phyloP scores from a whole-genome alignment of 2,888 invertebrate genomes.

The Dermolepida albohirtum region DNA sequence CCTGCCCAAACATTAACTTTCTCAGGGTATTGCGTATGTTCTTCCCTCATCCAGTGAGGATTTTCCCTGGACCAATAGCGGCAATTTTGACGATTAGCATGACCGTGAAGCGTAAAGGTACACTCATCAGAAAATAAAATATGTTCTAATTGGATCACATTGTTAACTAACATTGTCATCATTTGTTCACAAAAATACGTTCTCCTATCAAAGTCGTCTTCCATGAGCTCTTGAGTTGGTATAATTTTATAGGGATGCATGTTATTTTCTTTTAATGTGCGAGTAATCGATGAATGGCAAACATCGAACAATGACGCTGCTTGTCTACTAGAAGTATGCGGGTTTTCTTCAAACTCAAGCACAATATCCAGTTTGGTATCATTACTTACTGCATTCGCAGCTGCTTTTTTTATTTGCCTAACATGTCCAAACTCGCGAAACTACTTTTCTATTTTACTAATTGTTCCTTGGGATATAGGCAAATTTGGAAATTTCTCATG shows the following conservation, averaged over 20 bases:
- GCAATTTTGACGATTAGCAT: constrained; percentile 29
- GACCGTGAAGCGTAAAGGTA: constrained; percentile 21
- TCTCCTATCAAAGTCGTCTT: constrained; percentile 11
- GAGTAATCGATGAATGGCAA: constrained; percentile 3
- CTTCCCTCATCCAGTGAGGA: constrained; percentile 24
- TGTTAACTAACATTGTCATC: neutral
- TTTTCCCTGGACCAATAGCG: constrained; percentile 30
- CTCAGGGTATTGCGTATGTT: constrained; percentile 15
- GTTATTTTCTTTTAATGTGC: constrained; percentile 18
- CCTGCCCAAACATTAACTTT: constrained; percentile 30
- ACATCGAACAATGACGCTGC: constrained; percentile 18
- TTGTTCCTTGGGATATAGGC: constrained; percentile 41
- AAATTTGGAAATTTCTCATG: constrained; percentile 40
- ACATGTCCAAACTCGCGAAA: constrained; percentile 35
- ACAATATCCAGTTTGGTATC: constrained; percentile 32
- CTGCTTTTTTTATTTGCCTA: constrained; percentile 24
- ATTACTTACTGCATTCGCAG: constrained; percentile 18
- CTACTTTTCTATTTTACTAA: constrained; percentile 40
- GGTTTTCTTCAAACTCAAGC: neutral
- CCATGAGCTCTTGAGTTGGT: neutral
- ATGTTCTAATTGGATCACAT: constrained; percentile 10
- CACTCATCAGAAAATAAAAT: constrained; percentile 27
- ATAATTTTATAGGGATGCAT: constrained; percentile 18
- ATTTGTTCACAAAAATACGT: constrained; percentile 6
- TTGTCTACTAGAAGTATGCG: neutral